phyloP scores from a whole-genome alignment of 2,888 invertebrate species.

The Priocnemis perturbator region DNA sequence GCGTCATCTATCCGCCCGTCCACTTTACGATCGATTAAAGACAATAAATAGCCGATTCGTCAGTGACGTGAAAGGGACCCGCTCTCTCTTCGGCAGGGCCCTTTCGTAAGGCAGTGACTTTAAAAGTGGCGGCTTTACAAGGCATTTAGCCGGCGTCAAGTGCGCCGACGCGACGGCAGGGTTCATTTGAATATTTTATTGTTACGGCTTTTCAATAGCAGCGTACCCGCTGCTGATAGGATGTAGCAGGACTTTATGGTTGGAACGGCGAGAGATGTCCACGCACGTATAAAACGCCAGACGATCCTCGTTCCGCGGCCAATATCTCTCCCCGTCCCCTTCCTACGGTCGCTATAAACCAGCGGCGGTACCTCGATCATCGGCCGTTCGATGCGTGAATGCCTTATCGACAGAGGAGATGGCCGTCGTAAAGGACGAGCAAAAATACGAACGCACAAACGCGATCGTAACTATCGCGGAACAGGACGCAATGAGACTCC shows the following conservation, averaged over 20 bases:
- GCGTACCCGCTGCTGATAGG: slow-evolving; percentile 29
- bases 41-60: slow-evolving; percentile 61
- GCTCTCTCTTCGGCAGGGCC: slow-evolving; percentile 7
- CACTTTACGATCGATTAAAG: slow-evolving; percentile 67
- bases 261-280: slow-evolving; percentile 1
- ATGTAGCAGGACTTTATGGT: slow-evolving; percentile 35
- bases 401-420: slow-evolving; percentile 16
- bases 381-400: not conserved
- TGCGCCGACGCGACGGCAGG: slow-evolving; percentile 13
- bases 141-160: slow-evolving; percentile 34
- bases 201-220: slow-evolving; percentile 40
- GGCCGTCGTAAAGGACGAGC: not conserved
- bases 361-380: not conserved
- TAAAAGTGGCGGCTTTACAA: slow-evolving; percentile 11
- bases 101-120: not conserved
- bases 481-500: no score
- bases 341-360: not conserved
- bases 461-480: no score
- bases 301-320: not conserved
- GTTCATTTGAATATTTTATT: slow-evolving; percentile 50
- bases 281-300: slow-evolving; percentile 1
- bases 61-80: slow-evolving; percentile 33
- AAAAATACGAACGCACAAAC: no score
- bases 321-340: not conserved
- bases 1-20: not conserved